A percentile compares a stretch with the other conserved stretches of the same genome.
These are phyloP conservation scores for Antitype chi DNA, from an alignment of 2,888 invertebrate genomes.

Conservation along the genomic window DNA sequence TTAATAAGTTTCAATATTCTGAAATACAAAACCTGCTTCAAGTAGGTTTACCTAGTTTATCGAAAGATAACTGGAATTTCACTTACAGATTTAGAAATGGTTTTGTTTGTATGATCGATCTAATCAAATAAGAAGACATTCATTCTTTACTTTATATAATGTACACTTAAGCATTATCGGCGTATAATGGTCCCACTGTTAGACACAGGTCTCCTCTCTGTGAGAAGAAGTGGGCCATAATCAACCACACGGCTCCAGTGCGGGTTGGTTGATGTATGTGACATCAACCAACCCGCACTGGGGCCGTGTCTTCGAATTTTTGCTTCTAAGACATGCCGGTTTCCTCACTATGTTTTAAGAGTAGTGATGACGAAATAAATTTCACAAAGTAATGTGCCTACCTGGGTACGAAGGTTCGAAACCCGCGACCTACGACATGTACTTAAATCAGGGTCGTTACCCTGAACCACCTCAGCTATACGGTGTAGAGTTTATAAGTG, in stretches of 20 bases:
- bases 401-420: neutral
- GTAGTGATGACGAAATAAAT: neutral
- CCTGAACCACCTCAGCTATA: neutral
- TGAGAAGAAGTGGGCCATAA: too few species aligned
- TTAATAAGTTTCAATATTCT: slow-evolving; percentile 14
- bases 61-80: neutral
- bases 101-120: neutral
- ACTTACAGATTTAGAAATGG: neutral
- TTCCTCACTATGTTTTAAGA: neutral
- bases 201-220: too few species aligned
- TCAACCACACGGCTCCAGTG: too few species aligned
- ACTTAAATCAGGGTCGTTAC: neutral
- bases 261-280: too few species aligned
- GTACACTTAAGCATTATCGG: neutral
- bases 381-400: neutral
- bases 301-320: neutral
- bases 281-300: too few species aligned
- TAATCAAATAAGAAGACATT: neutral
- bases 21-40: neutral
- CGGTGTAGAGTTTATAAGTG: neutral
- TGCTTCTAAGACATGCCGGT: neutral
- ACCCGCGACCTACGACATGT: neutral
- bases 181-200: too few species aligned
- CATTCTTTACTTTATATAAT: neutral
- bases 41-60: neutral